Evolutionary conservation across 1,140 invertebrate species (phyloP), one percentile per base, ranked within the genome.

Genomic region (Episyrphus balteatus): DNA sequence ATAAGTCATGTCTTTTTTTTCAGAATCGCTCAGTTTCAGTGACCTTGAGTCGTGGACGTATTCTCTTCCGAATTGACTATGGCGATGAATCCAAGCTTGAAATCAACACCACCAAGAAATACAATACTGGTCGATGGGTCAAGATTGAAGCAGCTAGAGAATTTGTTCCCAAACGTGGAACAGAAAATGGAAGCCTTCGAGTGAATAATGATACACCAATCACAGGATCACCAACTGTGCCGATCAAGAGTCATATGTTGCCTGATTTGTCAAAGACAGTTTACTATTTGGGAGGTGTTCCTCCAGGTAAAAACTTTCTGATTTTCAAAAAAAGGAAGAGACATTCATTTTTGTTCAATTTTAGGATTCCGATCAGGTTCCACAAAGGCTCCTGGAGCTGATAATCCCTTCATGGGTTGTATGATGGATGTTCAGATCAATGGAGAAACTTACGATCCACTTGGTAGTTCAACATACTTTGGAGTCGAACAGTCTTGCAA

Each of bases 71-170:
- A 46, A 81, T 91, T 19, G 75, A 81, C 40, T 88, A 88, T 56
- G 76, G 72, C 47, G 75, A 73, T 14, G 75, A 80, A 47, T 73
- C 76, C 6, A 74, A 66, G 47, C 69, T 85, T 46, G 75, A 80
- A 53, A 80, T 89, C 51, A 75, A 74, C 15, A 85, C 82, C 1
- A 75, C 75, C 0, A 76, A 81, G 13, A 80, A 79, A 48, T 86
- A 89, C 61, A 94, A 93, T 59, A 84, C 77, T 47, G 91, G 90
- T 7, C 76, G 82, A 49, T 85, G 85, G 76, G 80, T 84, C 1
- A 80, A 79, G 52, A 76, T 93, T 5, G 80, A 84, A 55, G 84
- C 87, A 9, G 73, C 73, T 3, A 52, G 76, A 7, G 70, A 72
- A 42, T 77, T 77, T 44, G 63, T 52, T 64, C 70, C 45, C 56